Evolutionary conservation across 1,140 invertebrate genomes (phyloP), one percentile per base, ranked within the genome.

Genomic region (Acyrthosiphon pisum): DNA sequence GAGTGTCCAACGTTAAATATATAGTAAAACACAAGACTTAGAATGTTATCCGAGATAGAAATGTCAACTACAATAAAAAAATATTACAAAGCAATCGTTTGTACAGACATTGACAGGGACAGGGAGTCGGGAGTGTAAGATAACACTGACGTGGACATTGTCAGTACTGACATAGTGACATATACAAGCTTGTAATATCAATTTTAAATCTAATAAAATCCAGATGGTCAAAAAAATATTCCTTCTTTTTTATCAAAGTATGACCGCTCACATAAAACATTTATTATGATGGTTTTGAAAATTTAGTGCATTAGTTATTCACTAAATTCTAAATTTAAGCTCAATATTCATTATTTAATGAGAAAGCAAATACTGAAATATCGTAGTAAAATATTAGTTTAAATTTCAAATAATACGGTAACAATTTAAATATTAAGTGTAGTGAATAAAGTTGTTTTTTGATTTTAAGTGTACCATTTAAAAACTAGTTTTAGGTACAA

Each of bases 1-100:
- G 84, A 87, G 30, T 48, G 30, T 48, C 6, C 9, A 87, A 87
- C 30, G 44, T 48, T 81, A 81, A 22, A 48, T 26, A 48, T 60
- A 53, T 48, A 76, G 44, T 37, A 91, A 20, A 76, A 95, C 94
- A 94, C 94, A 94, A 95, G 95, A 44, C 94, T 87, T 94, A 87
- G 60, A 91, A 83, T 81, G 26, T 91, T 81, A n/a, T 48, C 50
- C 26, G 26, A 84, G 48, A 93, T 84, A 86, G 46, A 86, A 56
- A 93, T 56, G 91, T 84, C 91, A 92, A 37, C 11, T 84, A 41
- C 76, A 92, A 50, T 83, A 44, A 92, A 83, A 83, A 53, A 92
- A 83, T 48, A 84, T 50, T 41, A 50, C n/a, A 46, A 91, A n/a
- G 23, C 90, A 50, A 50, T 50, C 9, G n/a, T 50, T 50, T 50